Conservation (phyloP, 2,113 vertebrate genomes). For the Ploceus nigricollis region DNA sequence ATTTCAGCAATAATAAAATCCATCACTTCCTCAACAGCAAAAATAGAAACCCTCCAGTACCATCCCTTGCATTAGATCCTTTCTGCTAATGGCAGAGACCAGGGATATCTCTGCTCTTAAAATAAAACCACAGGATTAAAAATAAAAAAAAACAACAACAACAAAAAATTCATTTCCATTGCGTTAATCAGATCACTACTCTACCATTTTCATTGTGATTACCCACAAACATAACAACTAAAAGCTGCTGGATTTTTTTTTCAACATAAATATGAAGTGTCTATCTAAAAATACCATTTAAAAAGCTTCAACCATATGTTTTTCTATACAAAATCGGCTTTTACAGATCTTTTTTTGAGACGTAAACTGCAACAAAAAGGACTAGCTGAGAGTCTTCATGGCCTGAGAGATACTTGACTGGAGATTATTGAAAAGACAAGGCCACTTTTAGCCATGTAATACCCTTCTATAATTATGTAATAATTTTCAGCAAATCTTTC, state of each 20-base stretch:
- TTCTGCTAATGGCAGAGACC: not conserved
- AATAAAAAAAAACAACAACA: not conserved
- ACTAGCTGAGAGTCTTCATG: not conserved
- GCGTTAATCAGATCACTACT: not conserved
- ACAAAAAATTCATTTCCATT: not conserved
- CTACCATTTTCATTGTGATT: not conserved
- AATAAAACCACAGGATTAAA: not conserved
- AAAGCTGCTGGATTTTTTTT: not conserved
- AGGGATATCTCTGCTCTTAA: not conserved
- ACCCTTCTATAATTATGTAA: conserved; percentile 8
- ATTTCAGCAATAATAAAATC: not conserved
- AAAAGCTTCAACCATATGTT: not conserved
- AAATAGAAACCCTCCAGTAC: not conserved
- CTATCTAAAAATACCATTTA: not conserved
- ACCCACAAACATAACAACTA: not conserved
- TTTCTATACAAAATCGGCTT: not conserved
- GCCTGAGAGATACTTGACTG: not conserved
- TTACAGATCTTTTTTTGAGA: not conserved
- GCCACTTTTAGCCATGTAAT: not conserved
- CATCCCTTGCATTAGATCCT: not conserved
- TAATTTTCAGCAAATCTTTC: conserved; percentile 28
- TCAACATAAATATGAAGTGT: not conserved
- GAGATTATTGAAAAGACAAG: conserved; percentile 2
- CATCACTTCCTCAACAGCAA: not conserved
- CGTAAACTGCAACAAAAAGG: not conserved